Percentiles rank a stretch among this genome's conserved stretches.
Evolutionary conservation across 2,113 vertebrate species (phyloP).

Genomic region (Paedocypris sp.): DNA sequence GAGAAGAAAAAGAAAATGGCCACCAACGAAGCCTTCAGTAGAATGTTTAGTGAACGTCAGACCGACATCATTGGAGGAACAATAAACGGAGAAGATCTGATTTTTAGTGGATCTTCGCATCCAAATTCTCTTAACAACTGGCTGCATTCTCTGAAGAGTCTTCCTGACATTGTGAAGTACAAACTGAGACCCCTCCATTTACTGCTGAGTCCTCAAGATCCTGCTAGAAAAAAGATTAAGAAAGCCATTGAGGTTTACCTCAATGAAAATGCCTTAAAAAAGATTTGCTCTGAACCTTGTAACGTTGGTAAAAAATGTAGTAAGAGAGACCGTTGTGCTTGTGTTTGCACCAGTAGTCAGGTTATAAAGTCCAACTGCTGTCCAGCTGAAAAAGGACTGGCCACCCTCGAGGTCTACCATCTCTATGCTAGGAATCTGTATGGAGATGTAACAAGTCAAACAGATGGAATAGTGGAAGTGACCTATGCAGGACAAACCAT

Average conservation of each 20-base stretch:
- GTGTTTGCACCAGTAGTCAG: conserved; percentile 43
- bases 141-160: conserved; percentile 30
- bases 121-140: conserved; percentile 15
- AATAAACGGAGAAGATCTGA: conserved; percentile 1
- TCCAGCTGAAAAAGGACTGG: conserved; percentile 50
- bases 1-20: conserved; percentile 7
- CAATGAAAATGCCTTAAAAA: conserved; percentile 41
- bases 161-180: conserved; percentile 51
- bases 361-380: conserved; percentile 55
- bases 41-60: conserved; percentile 36
- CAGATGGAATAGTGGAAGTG: conserved; percentile 53
- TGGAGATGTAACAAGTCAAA: conserved; percentile 23
- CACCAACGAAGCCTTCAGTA: conserved; percentile 22
- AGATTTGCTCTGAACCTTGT: conserved; percentile 48
- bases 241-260: conserved; percentile 58
- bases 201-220: conserved; percentile 19
- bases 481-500: conserved; percentile 12
- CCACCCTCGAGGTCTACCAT: conserved; percentile 45
- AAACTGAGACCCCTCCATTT: conserved; percentile 54
- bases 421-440: conserved; percentile 37
- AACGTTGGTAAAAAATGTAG: conserved; percentile 33
- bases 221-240: conserved; percentile 38
- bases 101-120: conserved; percentile 28
- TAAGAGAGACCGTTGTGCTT: conserved; percentile 49
- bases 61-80: conserved; percentile 37